Percentiles rank a stretch among this genome's conserved stretches.
Evolutionary conservation across 1,140 invertebrate species (phyloP).

Genomic region (Adelges cooleyi): DNA sequence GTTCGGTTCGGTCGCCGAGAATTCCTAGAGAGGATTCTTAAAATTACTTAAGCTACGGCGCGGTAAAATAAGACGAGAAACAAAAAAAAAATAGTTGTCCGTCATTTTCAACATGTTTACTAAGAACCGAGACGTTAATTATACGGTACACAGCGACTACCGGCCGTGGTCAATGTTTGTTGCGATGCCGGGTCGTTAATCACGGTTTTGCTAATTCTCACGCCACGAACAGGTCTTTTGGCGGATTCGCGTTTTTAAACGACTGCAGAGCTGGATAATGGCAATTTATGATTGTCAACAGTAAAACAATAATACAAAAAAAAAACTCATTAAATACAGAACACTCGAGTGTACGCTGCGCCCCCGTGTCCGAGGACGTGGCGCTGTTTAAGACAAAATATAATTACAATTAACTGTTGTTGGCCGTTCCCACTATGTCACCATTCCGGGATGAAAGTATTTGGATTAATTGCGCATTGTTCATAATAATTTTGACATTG

Average conservation of each 20-base stretch:
- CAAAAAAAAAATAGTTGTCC: no score
- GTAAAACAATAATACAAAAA: conserved; percentile 4
- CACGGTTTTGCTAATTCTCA: not conserved
- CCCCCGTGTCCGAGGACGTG: no score
- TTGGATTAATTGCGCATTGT: not conserved
- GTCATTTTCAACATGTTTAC: no score
- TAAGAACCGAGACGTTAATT: no score
- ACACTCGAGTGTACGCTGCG: not conserved
- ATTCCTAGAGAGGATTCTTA: no score
- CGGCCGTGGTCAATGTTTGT: no score
- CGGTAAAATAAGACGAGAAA: no score
- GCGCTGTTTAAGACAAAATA: conserved; percentile 9
- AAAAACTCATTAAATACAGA: conserved; percentile 17
- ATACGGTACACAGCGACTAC: no score
- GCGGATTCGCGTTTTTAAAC: conserved; percentile 7
- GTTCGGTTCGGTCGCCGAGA: no score
- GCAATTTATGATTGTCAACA: conserved; percentile 18
- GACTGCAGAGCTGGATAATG: not conserved
- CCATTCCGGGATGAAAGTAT: not conserved
- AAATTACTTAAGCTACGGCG: no score
- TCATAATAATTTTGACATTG: no score
- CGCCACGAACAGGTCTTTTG: not conserved
- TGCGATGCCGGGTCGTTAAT: conserved; percentile 12
- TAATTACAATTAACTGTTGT: conserved; percentile 17
- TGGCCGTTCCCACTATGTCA: not conserved